A percentile compares a stretch with the other conserved stretches of the same genome.
Evolutionary conservation across 2,797 vertebrate species (phyloP).

Genomic region (Amniataba percoides): DNA sequence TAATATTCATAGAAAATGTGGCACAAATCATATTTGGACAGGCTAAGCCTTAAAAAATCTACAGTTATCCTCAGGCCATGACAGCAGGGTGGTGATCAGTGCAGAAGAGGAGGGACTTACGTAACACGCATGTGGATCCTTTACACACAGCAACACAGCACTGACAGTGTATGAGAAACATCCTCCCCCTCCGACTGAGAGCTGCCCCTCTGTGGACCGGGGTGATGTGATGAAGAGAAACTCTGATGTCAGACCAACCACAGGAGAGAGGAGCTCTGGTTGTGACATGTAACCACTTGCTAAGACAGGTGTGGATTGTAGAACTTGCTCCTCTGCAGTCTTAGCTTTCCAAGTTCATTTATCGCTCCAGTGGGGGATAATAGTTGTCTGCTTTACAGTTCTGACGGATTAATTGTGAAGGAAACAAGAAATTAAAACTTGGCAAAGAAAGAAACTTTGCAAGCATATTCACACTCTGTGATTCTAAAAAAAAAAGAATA

Average conservation of each 20-base stretch:
- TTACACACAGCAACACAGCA: slow-evolving; percentile 3
- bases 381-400: slow-evolving; percentile 51
- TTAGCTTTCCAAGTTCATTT: slow-evolving; percentile 62
- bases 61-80: slow-evolving; percentile 31
- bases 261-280: slow-evolving; percentile 25
- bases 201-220: slow-evolving; percentile 3
- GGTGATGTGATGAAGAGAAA: slow-evolving; percentile 2
- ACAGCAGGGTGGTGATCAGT: slow-evolving; percentile 36
- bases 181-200: not conserved
- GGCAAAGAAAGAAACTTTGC: slow-evolving; percentile 13
- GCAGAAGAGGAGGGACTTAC: not conserved
- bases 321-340: slow-evolving; percentile 46
- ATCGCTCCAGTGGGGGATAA: slow-evolving; percentile 62
- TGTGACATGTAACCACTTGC: slow-evolving; percentile 38
- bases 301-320: slow-evolving; percentile 53
- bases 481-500: not conserved
- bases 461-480: not conserved
- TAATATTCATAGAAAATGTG: slow-evolving; percentile 53
- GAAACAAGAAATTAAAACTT: slow-evolving; percentile 43
- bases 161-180: slow-evolving; percentile 11
- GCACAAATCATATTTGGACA: slow-evolving; percentile 22
- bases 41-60: slow-evolving; percentile 36
- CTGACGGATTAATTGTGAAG: slow-evolving; percentile 41
- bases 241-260: slow-evolving; percentile 2
- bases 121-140: slow-evolving; percentile 13